Base-by-base conservation (phyloP, 2,888 invertebrate genomes). In the Agonum fuliginosum region DNA sequence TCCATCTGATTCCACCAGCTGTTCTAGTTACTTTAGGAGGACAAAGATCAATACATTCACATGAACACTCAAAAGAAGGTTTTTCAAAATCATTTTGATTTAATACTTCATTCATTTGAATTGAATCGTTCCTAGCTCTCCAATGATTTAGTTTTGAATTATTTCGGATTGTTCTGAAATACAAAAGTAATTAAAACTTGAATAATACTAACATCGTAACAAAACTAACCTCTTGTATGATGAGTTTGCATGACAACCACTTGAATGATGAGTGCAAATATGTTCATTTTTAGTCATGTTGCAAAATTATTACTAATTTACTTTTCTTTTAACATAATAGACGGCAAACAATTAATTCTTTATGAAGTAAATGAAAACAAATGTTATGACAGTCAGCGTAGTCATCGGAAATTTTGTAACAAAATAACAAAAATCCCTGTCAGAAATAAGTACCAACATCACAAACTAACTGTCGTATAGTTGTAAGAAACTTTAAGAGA, bases 1-100 rank as follows among this genome's bases (percentile, higher is more conserved):
- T 19, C 51, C 51, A 72, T 72, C 54, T 72, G 30, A 72, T 72
- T 72, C 54, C 54, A 4, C 51, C 34, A 46, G 3, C n/a, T 3
- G 72, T 34, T 34, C 54, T 72, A 27, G 34, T 54, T 12, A 72
- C 72, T 30, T 51, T 54, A 54, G 30, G 37, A 22, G 67, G 41
- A n/a, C 5, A 8, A 3, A n/a, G 4, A 20, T 41, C 37, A 0
- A 41, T n/a, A 0, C 5, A 62, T 6, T 41, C 12, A 3, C 67
- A 67, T 20, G 67, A 41, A 19, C 48, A 48, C 4, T 54, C 72
- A 54, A 12, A 37, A 6, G 20, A 14, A 10, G 72, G 5, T 20
- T 41, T 2, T 22, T 54, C 30, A 5, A 27, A 46, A 5, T 17
- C 10, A 12, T 72, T 12, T 5, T 14, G 51, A 5, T 12, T 30